A percentile compares a stretch with the other conserved stretches of the same genome.
These are phyloP conservation scores for Diaphora mendica DNA, from an alignment of 2,888 invertebrate species.

Conservation along the genomic window DNA sequence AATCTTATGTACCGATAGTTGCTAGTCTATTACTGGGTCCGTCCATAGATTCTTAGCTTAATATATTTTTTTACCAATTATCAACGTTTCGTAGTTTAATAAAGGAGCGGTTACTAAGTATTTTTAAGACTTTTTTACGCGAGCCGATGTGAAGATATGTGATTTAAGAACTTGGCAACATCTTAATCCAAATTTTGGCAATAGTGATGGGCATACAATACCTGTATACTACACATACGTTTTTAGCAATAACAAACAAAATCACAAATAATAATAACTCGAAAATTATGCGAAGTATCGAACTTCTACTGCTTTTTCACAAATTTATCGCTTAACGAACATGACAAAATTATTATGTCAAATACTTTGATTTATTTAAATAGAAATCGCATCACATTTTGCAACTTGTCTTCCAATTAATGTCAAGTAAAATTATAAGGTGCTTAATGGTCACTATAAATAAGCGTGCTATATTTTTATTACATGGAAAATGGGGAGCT, in stretches of 20 bases:
- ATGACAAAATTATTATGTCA: constrained; percentile 32
- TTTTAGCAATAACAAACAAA: constrained; percentile 2
- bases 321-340: constrained; percentile 18
- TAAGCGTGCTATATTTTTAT: constrained; percentile 13
- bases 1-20: constrained; percentile 52
- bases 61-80: constrained; percentile 49
- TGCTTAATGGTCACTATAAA: constrained; percentile 19
- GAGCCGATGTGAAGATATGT: constrained; percentile 17
- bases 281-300: constrained; percentile 8
- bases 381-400: constrained; percentile 14
- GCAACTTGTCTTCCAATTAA: constrained; percentile 18
- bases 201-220: background rate
- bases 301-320: constrained; percentile 12
- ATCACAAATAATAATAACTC: background rate
- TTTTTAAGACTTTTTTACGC: constrained; percentile 29
- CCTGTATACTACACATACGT: background rate
- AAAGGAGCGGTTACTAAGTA: constrained; percentile 48
- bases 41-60: constrained; percentile 59
- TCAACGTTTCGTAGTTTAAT: constrained; percentile 47
- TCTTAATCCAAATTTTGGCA: constrained; percentile 4
- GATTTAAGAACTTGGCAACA: constrained; percentile 15
- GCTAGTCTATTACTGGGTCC: constrained; percentile 61
- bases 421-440: constrained; percentile 14
- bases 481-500: background rate
- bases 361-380: constrained; percentile 30